Evolutionary conservation across 2,113 vertebrate genomes (phyloP), one percentile per base, ranked within the genome.

Genomic region (Sinocyclocheilus rhinocerous): DNA sequence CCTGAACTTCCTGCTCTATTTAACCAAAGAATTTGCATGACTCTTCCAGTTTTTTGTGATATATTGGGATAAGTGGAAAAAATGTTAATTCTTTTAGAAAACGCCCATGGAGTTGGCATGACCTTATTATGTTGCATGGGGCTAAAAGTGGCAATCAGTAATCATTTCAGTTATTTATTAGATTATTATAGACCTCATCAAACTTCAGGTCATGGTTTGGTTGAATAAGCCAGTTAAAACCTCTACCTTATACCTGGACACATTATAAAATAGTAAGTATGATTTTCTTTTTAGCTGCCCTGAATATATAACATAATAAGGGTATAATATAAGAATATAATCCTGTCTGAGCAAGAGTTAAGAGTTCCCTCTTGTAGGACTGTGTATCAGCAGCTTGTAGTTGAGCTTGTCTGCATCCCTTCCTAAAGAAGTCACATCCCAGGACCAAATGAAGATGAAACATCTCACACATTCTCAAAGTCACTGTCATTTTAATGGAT

Each of bases 341-440:
- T 88, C 89, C 87, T 86, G 84, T 89, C 87, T 88, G 81, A 88
- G 89, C 48, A 33, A 59, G 42, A 70, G 84, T 20, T 50, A 61
- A 57, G 29, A 69, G 84, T 20, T 61, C 76, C n/a, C 36, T 55
- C 81, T 81, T 50, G 22, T 65, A 22, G 63, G 81, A 84, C 79
- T 78, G 73, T 81, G 59, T 33, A 75, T 89, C 57, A 81, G 83
- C 69, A 67, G 83, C 57, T n/a, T n/a, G n/a, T n/a, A n/a, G n/a
- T n/a, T n/a, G n/a, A n/a, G n/a, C n/a, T n/a, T n/a, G n/a, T n/a
- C n/a, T n/a, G 76, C 39, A 26, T 22, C 45, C 57, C 50, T 33
- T 63, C 36, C 15, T 67, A 8, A 42, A 80, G 50, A 83, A 9
- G 73, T 85, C 8, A 29, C 12, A 18, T 22, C n/a, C 52, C 1